Evolutionary conservation across 2,113 vertebrate genomes (phyloP).

Genomic region (Rhea pennata): DNA sequence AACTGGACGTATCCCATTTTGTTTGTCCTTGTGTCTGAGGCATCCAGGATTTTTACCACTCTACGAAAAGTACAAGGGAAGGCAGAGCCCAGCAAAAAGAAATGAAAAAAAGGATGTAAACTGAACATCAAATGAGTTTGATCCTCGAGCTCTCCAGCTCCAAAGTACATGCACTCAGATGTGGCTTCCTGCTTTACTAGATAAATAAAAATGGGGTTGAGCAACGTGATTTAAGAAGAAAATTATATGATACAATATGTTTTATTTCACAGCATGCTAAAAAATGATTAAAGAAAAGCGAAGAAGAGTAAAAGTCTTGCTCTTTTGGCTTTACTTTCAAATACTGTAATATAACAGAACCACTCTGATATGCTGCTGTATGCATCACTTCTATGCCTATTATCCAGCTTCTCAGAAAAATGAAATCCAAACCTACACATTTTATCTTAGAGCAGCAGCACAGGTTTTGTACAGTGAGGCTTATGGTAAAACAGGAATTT

Average conservation of each 20-base stretch:
- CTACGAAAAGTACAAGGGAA: not conserved
- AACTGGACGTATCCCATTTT: not conserved
- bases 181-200: conserved; percentile 9
- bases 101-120: not conserved
- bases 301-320: conserved; percentile 17
- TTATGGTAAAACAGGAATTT: conserved; percentile 16
- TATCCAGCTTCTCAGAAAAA: conserved; percentile 32
- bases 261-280: conserved; percentile 50
- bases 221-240: not conserved
- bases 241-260: not conserved
- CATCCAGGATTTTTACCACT: not conserved
- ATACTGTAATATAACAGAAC: not conserved
- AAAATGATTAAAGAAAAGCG: conserved; percentile 60
- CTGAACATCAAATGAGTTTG: not conserved
- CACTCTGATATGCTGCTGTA: not conserved
- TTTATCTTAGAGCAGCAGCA: conserved; percentile 35
- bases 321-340: conserved; percentile 26
- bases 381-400: conserved; percentile 1
- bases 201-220: conserved; percentile 22
- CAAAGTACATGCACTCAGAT: not conserved
- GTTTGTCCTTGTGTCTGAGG: not conserved
- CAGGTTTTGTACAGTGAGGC: not conserved
- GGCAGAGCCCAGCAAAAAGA: not conserved
- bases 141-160: not conserved
- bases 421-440: conserved; percentile 33